A percentile compares a stretch with the other conserved stretches of the same genome.
phyloP scores from a whole-genome alignment of 1,140 invertebrate species.

The Radopholus similis region DNA sequence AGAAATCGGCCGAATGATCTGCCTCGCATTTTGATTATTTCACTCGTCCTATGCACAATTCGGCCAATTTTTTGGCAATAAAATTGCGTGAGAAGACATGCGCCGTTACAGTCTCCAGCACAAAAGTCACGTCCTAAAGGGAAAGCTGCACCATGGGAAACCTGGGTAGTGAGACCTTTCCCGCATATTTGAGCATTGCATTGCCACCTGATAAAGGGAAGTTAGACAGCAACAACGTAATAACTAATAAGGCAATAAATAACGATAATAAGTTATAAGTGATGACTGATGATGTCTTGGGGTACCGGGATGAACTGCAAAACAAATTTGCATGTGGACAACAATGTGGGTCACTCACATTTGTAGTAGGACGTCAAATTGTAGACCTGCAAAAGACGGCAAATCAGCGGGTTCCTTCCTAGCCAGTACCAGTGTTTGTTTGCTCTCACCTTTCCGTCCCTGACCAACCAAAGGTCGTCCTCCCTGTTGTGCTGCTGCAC shows the following conservation, averaged over 20 bases:
- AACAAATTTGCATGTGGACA: not conserved
- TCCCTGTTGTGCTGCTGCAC: not conserved
- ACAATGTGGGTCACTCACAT: not conserved
- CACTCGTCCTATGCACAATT: conserved; percentile 6
- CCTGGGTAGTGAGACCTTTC: not conserved
- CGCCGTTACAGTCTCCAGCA: not conserved
- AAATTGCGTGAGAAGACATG: conserved; percentile 8
- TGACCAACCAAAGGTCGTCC: conserved; percentile 18
- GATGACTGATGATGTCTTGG: not conserved
- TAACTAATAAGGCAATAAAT: too few species aligned
- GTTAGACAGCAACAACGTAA: too few species aligned
- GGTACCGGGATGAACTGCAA: conserved; percentile 16
- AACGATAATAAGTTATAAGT: too few species aligned
- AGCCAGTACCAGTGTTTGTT: not conserved
- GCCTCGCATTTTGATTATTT: not conserved
- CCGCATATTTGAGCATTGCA: conserved; percentile 21
- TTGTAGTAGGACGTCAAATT: conserved; percentile 13
- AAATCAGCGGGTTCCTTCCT: not conserved
- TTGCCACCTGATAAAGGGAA: conserved; percentile 2
- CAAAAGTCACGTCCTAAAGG: conserved; percentile 13
- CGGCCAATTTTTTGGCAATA: conserved; percentile 5
- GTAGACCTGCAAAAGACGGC: conserved; percentile 2
- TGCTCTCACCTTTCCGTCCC: not conserved
- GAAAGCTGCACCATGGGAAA: not conserved
- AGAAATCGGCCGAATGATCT: too few species aligned